Conservation (phyloP, 2,888 invertebrate genomes). For the Thera britannica region DNA sequence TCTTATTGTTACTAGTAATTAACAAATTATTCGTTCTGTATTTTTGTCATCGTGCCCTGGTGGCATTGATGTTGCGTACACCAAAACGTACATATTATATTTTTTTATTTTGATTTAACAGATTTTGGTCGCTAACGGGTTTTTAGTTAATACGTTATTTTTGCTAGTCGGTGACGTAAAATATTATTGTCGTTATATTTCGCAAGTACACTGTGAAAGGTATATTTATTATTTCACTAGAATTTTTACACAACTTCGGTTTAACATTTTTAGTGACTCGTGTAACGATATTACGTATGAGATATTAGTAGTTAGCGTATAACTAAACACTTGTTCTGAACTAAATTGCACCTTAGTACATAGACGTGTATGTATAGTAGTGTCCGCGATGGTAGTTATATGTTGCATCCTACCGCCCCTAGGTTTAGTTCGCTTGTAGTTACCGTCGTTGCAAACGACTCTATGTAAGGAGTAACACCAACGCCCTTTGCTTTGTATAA, state of each 20-base stretch:
- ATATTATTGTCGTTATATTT: constrained; percentile 31
- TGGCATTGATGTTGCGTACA: constrained; percentile 47
- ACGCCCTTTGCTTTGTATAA: constrained; percentile 69
- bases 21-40: constrained; percentile 41
- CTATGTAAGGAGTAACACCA: constrained; percentile 79
- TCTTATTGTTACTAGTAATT: constrained; percentile 46
- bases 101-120: constrained; percentile 53
- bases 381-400: constrained; percentile 34
- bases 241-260: constrained; percentile 14
- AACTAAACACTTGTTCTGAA: constrained; percentile 60
- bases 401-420: constrained; percentile 43
- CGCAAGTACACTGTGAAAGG: constrained; percentile 22
- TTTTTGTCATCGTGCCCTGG: constrained; percentile 46
- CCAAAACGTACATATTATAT: constrained; percentile 45
- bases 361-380: constrained; percentile 46
- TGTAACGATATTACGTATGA: constrained; percentile 69
- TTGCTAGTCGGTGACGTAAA: constrained; percentile 60
- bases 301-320: constrained; percentile 73
- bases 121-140: constrained; percentile 50
- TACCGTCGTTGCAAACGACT: constrained; percentile 72
- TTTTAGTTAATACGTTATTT: constrained; percentile 59
- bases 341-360: constrained; percentile 64
- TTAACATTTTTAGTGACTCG: constrained; percentile 45
- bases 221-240: constrained; percentile 20
- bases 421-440: constrained; percentile 69